Base-by-base conservation (phyloP, 2,888 invertebrate genomes). In the Ophion slaviceki region DNA sequence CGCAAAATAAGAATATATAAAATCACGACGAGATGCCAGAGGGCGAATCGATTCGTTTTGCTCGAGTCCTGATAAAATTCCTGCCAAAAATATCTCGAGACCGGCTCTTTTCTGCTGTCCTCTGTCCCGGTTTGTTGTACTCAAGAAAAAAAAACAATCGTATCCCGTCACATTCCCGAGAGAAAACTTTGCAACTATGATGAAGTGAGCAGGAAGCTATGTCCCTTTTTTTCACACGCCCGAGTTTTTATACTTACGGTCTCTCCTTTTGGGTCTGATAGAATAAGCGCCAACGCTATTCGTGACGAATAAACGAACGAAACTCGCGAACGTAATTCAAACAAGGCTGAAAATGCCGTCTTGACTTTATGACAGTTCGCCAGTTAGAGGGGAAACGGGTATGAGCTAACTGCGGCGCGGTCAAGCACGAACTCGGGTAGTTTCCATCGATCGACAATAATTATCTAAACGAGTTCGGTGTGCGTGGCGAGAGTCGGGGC, bases 401-500 rank as follows among this genome's bases (percentile, higher is more conserved):
- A 72, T 68, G 78, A 81, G 74, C 85, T 66, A 85, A 75, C 62
- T 40, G 24, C 24, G 67, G 45, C 24, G 83, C 80, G 80, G 74
- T 80, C 67, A 80, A 57, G 74, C 76, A 82, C 70, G 82, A 66
- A 84, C 79, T 72, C 83, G 59, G 77, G 88, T 84, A 85, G 80
- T 84, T 82, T 87, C 82, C 87, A 87, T 89, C 89, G 90, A 90
- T 89, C 87, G 89, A 88, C 90, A 90, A 91, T 91, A 90, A 91
- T 91, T 91, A 91, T 91, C 91, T 85, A 86, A 89, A 89, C 89
- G 90, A 90, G 89, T 89, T 89, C 89, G 88, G 66, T 77, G 74
- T 62, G 84, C 74, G 82, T 79, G 62, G 75, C 64, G 59, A 75
- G 66, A 82, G 79, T 59, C 72, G 57, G 62, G 64, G 88, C 86